Conservation (phyloP, 37 sponge, comb jelly and placozoan genomes). For the Aphrocallistes beatrix region DNA sequence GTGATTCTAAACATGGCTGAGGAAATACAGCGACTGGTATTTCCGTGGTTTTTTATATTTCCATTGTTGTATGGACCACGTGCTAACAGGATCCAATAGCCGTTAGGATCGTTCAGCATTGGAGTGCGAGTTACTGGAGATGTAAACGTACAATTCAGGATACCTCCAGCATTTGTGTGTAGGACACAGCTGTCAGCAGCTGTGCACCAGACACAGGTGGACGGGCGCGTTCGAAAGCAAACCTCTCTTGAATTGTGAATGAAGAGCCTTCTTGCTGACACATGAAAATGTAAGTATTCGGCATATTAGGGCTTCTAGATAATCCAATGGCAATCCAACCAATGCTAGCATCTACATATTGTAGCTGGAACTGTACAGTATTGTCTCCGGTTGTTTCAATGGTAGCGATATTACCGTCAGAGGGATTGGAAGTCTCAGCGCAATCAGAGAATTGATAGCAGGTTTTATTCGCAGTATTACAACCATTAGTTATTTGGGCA, state of each 20-base stretch:
- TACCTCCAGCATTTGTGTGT: not conserved
- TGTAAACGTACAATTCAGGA: not conserved
- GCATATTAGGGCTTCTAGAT: not conserved
- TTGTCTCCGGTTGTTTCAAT: not conserved
- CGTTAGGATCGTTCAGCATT: not conserved
- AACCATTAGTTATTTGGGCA: not conserved
- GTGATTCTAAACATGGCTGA: not conserved
- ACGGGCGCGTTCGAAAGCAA: not conserved
- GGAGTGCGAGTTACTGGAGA: not conserved
- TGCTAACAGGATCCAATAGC: not conserved
- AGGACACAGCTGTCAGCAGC: not conserved
- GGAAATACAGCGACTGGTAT: not conserved
- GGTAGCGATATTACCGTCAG: not conserved
- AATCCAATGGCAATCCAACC: not conserved
- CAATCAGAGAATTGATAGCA: not conserved
- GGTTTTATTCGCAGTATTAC: not conserved
- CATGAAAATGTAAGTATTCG: not conserved
- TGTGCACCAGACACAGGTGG: not conserved
- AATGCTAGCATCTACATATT: not conserved
- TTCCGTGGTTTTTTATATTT: too few relatives aligned
- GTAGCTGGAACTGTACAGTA: not conserved
- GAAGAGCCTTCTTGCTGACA: not conserved
- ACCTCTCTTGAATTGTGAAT: not conserved
- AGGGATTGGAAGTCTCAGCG: not conserved
- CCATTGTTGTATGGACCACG: too few relatives aligned